Evolutionary conservation across 2,113 vertebrate species (phyloP).

Genomic region (Genyomyrus donnyi): DNA sequence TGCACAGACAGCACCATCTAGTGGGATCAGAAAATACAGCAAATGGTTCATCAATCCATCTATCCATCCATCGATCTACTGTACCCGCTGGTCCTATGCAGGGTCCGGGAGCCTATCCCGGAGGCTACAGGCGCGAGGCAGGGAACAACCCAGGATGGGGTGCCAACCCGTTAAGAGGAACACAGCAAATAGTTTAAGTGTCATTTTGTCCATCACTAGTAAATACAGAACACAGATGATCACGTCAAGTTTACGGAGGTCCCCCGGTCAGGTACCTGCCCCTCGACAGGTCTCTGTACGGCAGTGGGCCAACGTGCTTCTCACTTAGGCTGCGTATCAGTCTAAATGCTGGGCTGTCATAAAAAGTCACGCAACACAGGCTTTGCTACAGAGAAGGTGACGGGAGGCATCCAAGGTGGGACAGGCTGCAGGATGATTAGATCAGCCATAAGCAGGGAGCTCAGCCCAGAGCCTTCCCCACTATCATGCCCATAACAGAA

Average conservation of each 20-base stretch:
- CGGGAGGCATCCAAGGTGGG: not conserved
- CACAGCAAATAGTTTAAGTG: not conserved
- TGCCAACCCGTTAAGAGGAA: too few species aligned
- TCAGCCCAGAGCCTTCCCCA: not conserved
- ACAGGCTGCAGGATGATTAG: not conserved
- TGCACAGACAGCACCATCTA: not conserved
- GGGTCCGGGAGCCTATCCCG: too few species aligned
- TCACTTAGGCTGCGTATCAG: not conserved
- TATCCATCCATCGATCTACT: too few species aligned
- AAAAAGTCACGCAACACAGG: not conserved
- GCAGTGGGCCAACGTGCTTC: not conserved
- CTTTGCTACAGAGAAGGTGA: not conserved
- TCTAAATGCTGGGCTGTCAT: not conserved
- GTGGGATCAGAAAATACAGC: not conserved
- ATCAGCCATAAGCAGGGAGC: not conserved
- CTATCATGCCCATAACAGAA: not conserved
- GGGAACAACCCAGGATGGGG: too few species aligned
- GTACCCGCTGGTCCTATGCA: too few species aligned
- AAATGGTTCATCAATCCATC: not conserved
- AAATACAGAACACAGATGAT: not conserved
- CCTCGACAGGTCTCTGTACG: not conserved
- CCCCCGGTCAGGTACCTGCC: not conserved
- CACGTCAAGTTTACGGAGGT: not conserved
- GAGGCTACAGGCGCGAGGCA: too few species aligned
- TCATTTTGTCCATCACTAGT: not conserved